Evolutionary conservation across 2,113 vertebrate genomes (phyloP), one percentile per base, ranked within the genome.

Genomic region (Oryzias celebensis): DNA sequence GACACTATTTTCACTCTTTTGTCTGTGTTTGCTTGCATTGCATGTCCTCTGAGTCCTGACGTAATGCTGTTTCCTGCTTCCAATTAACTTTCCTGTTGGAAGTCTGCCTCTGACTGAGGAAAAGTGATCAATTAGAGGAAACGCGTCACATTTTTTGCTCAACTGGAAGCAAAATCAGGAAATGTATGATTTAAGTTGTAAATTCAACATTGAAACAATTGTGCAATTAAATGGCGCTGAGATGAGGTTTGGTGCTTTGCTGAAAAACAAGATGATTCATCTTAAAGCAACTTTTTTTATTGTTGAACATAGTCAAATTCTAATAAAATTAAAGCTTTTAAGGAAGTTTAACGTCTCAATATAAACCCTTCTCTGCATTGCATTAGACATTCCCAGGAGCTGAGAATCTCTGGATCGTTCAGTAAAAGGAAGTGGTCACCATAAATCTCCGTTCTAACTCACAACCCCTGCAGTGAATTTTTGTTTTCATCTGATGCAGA

Each of bases 361-460:
- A 15, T 13, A 53, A 59, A 67, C 22, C 41, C 3, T 23, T 22
- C 15, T 43, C 22, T 17, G 18, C 44, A 1, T 5, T 16, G 17
- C 36, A 28, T 24, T 47, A 41, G 36, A 14, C 15, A 2, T 71
- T 68, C 31, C 48, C 20, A 26, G 22, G 55, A 42, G 16, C 31
- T 45, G n/a, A 14, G 28, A 1, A 36, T 57, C 49, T 69, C 4
- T 7, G 45, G 17, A 58, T 18, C 18, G 20, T 54, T 63, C 41
- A 52, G 51, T 5, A 17, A 51, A 46, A 62, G 56, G n/a, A 68
- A 62, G 47, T 12, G n/a, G n/a, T 14, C 67, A 68, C 57, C 65
- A 55, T 60, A 22, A 45, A 24, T 16, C 47, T 23, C 10, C 0
- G 0, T 48, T 68, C 42, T 61, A 67, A 44, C 42, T 50, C 51